Evolutionary conservation across 2,888 invertebrate genomes (phyloP).

Genomic region (Hyppa rectilinea): DNA sequence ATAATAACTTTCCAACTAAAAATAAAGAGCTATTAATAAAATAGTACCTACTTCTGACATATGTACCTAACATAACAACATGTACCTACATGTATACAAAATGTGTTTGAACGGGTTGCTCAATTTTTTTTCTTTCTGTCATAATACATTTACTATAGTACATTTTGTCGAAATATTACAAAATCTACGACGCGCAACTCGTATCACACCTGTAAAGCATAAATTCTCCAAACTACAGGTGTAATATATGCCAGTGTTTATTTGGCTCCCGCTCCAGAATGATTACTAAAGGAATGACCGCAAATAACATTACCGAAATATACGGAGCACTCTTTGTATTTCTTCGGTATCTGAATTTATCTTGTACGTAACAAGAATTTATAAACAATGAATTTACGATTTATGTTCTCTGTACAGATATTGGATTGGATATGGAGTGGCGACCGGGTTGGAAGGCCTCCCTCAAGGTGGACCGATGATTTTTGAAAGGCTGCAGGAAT

Average conservation of each 20-base stretch:
- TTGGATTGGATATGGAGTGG: too few relatives aligned
- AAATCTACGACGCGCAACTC: not conserved
- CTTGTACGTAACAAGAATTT: slow-evolving; percentile 34
- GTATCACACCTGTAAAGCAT: slow-evolving; percentile 33
- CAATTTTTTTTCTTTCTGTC: not conserved
- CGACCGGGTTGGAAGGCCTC: too few relatives aligned
- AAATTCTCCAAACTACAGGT: slow-evolving; percentile 23
- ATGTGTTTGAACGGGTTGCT: not conserved
- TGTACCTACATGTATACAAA: too few relatives aligned
- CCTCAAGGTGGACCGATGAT: too few relatives aligned
- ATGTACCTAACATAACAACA: too few relatives aligned
- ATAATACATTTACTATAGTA: too few relatives aligned
- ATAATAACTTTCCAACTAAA: too few relatives aligned
- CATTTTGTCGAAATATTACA: not conserved
- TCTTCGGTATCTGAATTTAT: slow-evolving; percentile 44
- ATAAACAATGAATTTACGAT: slow-evolving; percentile 28
- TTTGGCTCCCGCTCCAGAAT: slow-evolving; percentile 32
- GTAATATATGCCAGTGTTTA: slow-evolving; percentile 38
- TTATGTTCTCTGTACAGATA: not conserved
- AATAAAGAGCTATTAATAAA: too few relatives aligned
- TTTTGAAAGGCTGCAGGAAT: too few relatives aligned
- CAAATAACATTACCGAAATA: slow-evolving; percentile 38
- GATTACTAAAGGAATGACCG: slow-evolving; percentile 43
- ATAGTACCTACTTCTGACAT: too few relatives aligned
- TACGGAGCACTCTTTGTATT: slow-evolving; percentile 31